Base-by-base conservation (phyloP, 2,113 vertebrate species). In the Pongo pygmaeus region DNA sequence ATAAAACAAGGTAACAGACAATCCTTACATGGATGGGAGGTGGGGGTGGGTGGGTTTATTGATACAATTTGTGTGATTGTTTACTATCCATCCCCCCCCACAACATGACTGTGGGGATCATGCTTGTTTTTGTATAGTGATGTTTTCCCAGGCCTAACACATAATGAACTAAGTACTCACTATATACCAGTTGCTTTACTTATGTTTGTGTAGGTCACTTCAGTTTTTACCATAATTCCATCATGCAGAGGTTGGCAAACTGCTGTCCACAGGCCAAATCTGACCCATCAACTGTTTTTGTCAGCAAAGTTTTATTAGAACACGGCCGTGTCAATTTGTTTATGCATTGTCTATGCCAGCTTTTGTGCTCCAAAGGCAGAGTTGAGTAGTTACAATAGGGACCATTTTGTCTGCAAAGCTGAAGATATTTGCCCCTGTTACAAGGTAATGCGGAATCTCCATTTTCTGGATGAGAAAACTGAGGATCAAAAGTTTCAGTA, bases 261-360 rank as follows among this genome's bases (percentile, higher is more conserved):
- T 61, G 8, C 20, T 18, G 11, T 52, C n/a, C 35, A 43, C 6
- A 17, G 35, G 20, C 23, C 43, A 84, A 69, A 94, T 69, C 12
- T 27, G 8, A 18, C 35, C 13, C 4, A 43, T 52, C 43, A 89
- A 13, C 46, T 5, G 20, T 22, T 81, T 86, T 89, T 84, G 27
- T 91, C 17, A 55, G 38, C 92, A 86, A 86, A 25, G 2, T 48
- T 92, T 87, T 80, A 80, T 84, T 87, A 94, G 55, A 95, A 83
- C 59, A 85, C 17, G 87, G 22, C 0, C 23, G 75, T 0, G 2
- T 25, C 22, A 57, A 43, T 64, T 93, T 94, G 8, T 92, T 85
- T 84, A 35, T 81, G 23, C 38, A 52, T 91, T 72, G 14, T 84
- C 69, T 93, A 20, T 43, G 20, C 22, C 32, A 87, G 43, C 11